Evolutionary conservation across 2,797 vertebrate species (phyloP), one percentile per base, ranked within the genome.

Genomic region (Enoplosus armatus): DNA sequence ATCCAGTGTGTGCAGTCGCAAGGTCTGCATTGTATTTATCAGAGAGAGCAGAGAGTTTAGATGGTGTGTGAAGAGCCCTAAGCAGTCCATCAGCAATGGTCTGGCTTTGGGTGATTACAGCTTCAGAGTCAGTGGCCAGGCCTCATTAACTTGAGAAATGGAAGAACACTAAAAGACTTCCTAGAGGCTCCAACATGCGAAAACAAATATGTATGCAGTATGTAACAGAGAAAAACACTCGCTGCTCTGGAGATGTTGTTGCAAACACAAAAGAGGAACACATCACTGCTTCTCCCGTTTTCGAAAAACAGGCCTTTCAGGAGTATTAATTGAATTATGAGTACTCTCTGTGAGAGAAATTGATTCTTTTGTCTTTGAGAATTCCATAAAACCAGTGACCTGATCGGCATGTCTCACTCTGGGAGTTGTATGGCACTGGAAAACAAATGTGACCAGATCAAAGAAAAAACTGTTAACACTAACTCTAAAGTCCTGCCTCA

Each of bases 331-430:
- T 85, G 11, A 71, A 61, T 67, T 71, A 63, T 37, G 33, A 26
- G 27, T 27, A 16, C 11, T 56, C 43, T 74, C 2, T 27, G 29
- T 68, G 59, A 80, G 69, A 70, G 72, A 72, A 68, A 79, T 31
- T 18, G 4, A 68, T 37, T 82, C 58, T 74, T 78, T 87, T 92
- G 84, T 91, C 33, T 89, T 53, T 70, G 72, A 62, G 66, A 77
- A 88, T 84, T 88, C 75, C 83, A 59, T 85, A 69, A 86, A 90
- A 75, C 47, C 86, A 79, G 15, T 88, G 84, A 85, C 80, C 83
- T 79, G 81, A 83, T 85, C 26, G 14, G 3, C 39, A 31, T 39
- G n/a, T 39, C 64, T 86, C 41, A 31, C 53, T 79, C 54, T 31
- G 58, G 45, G 37, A 72, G 56, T 29, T 65, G 56, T 45, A 53